Percentiles rank a stretch among this genome's conserved stretches.
phyloP scores from a whole-genome alignment of 2,113 vertebrate genomes.

The Cololabis saira region DNA sequence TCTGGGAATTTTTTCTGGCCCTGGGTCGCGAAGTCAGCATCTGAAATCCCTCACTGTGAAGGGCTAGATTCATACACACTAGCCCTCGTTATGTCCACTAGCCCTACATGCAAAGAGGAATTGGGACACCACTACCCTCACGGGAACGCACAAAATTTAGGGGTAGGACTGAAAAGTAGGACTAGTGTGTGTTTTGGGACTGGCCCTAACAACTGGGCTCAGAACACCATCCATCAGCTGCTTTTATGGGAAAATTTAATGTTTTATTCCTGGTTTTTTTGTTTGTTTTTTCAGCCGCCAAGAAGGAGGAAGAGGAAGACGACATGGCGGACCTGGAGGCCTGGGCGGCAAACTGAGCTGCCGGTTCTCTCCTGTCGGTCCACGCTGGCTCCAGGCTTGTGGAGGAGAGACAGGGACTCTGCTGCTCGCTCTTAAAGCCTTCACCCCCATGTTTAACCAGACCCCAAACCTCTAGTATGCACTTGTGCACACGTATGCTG shows the following conservation, averaged over 20 bases:
- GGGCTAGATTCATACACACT: no score
- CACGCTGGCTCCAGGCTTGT: slow-evolving; percentile 22
- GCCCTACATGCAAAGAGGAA: no score
- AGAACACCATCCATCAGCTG: not conserved
- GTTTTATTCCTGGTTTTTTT: no score
- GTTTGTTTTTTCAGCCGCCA: slow-evolving; percentile 81
- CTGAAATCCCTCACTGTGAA: no score
- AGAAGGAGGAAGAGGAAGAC: slow-evolving; percentile 94
- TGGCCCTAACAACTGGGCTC: not conserved
- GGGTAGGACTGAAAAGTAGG: no score
- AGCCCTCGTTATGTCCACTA: no score
- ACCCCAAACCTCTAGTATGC: slow-evolving; percentile 32
- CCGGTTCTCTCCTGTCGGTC: slow-evolving; percentile 22
- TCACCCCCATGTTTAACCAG: slow-evolving; percentile 25
- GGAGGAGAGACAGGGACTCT: slow-evolving; percentile 40
- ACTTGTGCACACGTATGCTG: slow-evolving; percentile 20
- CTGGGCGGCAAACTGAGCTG: slow-evolving; percentile 85
- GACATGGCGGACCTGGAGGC: slow-evolving; percentile 94
- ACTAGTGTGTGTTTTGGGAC: no score
- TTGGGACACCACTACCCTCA: no score
- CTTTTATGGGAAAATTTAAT: not conserved
- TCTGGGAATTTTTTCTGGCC: no score
- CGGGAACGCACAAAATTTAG: no score
- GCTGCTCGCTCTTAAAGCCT: slow-evolving; percentile 39
- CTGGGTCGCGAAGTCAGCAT: no score